Evolutionary conservation across 2,113 vertebrate species (phyloP).

Genomic region (Phyllostomus discolor): DNA sequence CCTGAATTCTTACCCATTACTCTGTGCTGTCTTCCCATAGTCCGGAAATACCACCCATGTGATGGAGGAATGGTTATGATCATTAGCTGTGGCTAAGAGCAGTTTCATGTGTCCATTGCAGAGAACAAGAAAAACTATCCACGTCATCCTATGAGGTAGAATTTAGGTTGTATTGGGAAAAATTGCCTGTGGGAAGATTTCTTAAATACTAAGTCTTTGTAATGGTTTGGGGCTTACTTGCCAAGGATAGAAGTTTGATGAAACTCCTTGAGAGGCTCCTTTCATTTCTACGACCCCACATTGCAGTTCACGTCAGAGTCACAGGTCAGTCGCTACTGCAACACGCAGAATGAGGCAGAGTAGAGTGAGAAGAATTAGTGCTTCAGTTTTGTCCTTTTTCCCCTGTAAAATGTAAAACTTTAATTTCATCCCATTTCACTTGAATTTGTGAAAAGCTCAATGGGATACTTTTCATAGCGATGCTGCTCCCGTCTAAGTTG

Average conservation of each 20-base stretch:
- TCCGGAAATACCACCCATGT: not conserved
- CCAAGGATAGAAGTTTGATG: not conserved
- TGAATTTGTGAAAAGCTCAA: conserved; percentile 19
- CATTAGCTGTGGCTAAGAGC: not conserved
- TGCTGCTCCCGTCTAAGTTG: not conserved
- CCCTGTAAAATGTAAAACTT: not conserved
- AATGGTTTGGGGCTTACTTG: not conserved
- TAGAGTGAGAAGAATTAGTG: not conserved
- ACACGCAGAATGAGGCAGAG: not conserved
- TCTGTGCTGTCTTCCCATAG: not conserved
- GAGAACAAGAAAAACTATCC: not conserved
- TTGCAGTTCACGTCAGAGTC: not conserved
- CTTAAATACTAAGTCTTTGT: conserved; percentile 13
- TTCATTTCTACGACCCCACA: not conserved
- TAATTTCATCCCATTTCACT: conserved; percentile 7
- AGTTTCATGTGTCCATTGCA: not conserved
- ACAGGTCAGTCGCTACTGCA: not conserved
- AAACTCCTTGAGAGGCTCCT: not conserved
- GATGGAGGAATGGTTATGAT: not conserved
- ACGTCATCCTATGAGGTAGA: not conserved
- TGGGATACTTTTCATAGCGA: not conserved
- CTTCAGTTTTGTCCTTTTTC: not conserved
- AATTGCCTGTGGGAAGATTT: not conserved
- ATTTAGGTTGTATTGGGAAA: not conserved
- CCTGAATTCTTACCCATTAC: conserved; percentile 5